Percentiles rank a stretch among this genome's conserved stretches.
phyloP scores from a whole-genome alignment of 2,888 invertebrate species.

The Eilema depressum region DNA sequence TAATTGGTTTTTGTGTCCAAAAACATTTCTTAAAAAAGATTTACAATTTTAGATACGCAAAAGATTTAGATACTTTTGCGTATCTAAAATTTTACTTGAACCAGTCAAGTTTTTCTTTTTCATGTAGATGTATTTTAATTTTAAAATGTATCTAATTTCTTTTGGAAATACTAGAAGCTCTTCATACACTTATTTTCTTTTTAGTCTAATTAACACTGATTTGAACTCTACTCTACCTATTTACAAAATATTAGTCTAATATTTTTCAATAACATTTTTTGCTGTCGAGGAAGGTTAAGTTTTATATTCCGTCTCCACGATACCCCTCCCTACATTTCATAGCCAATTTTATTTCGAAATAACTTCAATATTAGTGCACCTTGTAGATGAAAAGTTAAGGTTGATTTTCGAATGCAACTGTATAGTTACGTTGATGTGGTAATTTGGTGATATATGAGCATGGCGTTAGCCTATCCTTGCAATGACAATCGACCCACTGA shows the following conservation, averaged over 20 bases:
- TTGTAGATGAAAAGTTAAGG: constrained; percentile 20
- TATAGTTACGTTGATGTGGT: constrained; percentile 14
- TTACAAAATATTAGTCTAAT: neutral
- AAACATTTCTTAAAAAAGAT: too few species aligned
- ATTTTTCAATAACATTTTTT: neutral
- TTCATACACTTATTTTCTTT: too few species aligned
- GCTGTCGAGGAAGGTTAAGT: neutral
- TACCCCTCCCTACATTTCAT: constrained; percentile 29
- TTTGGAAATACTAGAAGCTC: too few species aligned
- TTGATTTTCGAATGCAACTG: constrained; percentile 20
- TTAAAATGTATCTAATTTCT: too few species aligned
- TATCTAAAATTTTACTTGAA: too few species aligned
- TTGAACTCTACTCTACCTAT: too few species aligned
- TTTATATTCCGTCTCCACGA: constrained; percentile 31
- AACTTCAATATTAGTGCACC: constrained; percentile 11
- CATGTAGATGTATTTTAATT: too few species aligned
- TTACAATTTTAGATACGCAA: too few species aligned
- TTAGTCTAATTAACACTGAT: too few species aligned
- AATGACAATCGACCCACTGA: constrained; percentile 50
- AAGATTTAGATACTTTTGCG: too few species aligned
- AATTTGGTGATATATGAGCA: constrained; percentile 38
- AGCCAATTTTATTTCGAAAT: constrained; percentile 13
- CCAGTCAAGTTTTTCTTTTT: too few species aligned
- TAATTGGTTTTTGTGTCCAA: too few species aligned
- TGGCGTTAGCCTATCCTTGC: constrained; percentile 49